phyloP scores from a whole-genome alignment of 1,140 invertebrate genomes.

The Drosophila melanica region DNA sequence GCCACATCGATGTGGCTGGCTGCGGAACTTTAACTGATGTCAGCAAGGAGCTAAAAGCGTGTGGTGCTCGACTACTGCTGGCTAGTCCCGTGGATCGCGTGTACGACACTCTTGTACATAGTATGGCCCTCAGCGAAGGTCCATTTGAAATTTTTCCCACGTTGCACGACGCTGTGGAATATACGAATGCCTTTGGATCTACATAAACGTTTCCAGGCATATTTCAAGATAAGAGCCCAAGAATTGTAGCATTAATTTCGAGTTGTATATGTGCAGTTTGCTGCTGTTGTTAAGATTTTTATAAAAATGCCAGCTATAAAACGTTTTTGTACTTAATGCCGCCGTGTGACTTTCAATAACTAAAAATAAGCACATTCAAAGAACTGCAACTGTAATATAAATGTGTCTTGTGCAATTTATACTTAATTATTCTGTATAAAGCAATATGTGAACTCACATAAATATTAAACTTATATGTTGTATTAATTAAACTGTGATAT shows the following conservation, averaged over 20 bases:
- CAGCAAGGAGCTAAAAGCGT: slow-evolving; percentile 67
- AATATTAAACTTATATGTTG: too few species aligned
- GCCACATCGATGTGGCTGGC: slow-evolving; percentile 79
- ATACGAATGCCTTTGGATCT: slow-evolving; percentile 72
- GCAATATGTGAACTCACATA: slow-evolving; percentile 2
- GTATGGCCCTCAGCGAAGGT: slow-evolving; percentile 77
- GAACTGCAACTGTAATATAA: slow-evolving; percentile 43
- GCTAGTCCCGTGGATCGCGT: slow-evolving; percentile 77
- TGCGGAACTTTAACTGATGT: slow-evolving; percentile 70
- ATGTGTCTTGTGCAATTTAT: slow-evolving; percentile 2
- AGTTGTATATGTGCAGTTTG: slow-evolving; percentile 33
- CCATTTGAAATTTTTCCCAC: slow-evolving; percentile 81
- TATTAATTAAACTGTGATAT: too few species aligned
- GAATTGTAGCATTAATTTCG: slow-evolving; percentile 51
- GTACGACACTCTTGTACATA: slow-evolving; percentile 78
- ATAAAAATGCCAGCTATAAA: slow-evolving; percentile 54
- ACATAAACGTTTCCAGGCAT: slow-evolving; percentile 63
- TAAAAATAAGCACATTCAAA: slow-evolving; percentile 33
- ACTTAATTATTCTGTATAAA: background rate
- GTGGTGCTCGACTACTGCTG: slow-evolving; percentile 63
- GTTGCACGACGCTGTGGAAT: slow-evolving; percentile 80
- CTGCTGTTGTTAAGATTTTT: slow-evolving; percentile 54
- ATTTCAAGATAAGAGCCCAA: slow-evolving; percentile 35
- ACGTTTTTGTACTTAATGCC: slow-evolving; percentile 58
- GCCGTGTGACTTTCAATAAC: slow-evolving; percentile 11